These are phyloP conservation scores for Hylaeus volcanicus DNA, from an alignment of 1,140 invertebrate species.

Conservation along the genomic window DNA sequence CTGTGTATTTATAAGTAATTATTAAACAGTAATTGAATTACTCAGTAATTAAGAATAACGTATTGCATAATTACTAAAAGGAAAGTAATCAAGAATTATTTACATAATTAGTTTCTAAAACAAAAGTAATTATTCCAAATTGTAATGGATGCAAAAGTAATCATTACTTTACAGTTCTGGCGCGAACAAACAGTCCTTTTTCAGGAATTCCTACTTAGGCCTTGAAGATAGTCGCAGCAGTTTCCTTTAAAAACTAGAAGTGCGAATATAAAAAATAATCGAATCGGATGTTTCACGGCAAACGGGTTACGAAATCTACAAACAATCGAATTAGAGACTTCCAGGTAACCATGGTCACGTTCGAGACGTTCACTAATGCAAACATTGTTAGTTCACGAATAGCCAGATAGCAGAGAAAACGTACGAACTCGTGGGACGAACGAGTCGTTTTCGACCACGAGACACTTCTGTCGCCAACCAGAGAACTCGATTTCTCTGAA, in stretches of 20 bases:
- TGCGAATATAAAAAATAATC: background rate
- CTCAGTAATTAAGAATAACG: too few species aligned
- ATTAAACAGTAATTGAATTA: too few species aligned
- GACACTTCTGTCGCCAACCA: background rate
- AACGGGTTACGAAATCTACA: background rate
- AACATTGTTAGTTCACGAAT: background rate
- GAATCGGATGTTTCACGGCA: background rate
- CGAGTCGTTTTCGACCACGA: too few species aligned
- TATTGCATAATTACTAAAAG: too few species aligned
- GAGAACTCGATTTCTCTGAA: constrained; percentile 44
- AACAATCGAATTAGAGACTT: background rate
- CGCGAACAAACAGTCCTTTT: too few species aligned
- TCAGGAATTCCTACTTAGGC: background rate
- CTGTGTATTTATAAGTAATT: too few species aligned
- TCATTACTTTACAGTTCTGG: too few species aligned
- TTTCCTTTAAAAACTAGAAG: background rate
- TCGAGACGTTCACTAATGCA: background rate
- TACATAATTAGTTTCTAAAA: too few species aligned
- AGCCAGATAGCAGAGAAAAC: too few species aligned
- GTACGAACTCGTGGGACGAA: background rate
- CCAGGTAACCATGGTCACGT: background rate
- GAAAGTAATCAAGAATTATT: too few species aligned
- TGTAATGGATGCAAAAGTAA: too few species aligned
- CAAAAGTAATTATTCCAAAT: too few species aligned
- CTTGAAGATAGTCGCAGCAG: background rate